Base-by-base conservation (phyloP, 2,888 invertebrate species). In the Caradrina kadenii region DNA sequence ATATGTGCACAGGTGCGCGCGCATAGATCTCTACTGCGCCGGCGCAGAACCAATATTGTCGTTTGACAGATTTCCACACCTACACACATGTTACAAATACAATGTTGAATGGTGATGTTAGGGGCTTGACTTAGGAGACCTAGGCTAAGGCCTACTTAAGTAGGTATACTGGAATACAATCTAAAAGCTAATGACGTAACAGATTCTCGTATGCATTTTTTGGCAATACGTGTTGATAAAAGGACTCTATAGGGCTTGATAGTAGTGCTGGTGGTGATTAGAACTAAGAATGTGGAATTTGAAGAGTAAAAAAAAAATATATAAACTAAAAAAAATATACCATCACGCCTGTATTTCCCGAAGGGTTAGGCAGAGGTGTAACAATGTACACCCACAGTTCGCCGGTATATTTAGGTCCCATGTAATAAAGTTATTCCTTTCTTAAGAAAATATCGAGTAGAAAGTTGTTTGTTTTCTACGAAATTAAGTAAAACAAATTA, bases 1-100 rank as follows among this genome's bases (percentile, higher is more conserved):
- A 53, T 83, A 74, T 81, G 78, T 85, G 68, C 73, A 79, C 84
- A 84, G 79, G 78, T 84, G 84, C 59, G 76, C 69, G 72, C 67
- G 70, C 50, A 65, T 69, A 76, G 79, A 79, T 82, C 76, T 81
- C 76, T 76, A 78, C 53, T 79, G 61, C 69, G 67, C 50, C 62
- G 50, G 70, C 74, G 65, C 31, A 70, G 31, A 50, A 61, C 73
- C 59, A 80, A 71, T 76, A 67, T 73, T 63, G 58, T 35, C 70
- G 63, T 68, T 70, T 74, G 73, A 68, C 70, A 77, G 82, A 71
- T 81, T 81, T 81, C 69, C 69, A 75, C 75, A 66, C 59, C 63
- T 39, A 39, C 21, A 62, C 53, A 45, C 70, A 48, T 63, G 15
- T 58, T 42, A 22, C 35, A 21, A 35, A 48, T 65, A 53, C 26